phyloP scores from a whole-genome alignment of 2,113 vertebrate genomes.

The Equus przewalskii region DNA sequence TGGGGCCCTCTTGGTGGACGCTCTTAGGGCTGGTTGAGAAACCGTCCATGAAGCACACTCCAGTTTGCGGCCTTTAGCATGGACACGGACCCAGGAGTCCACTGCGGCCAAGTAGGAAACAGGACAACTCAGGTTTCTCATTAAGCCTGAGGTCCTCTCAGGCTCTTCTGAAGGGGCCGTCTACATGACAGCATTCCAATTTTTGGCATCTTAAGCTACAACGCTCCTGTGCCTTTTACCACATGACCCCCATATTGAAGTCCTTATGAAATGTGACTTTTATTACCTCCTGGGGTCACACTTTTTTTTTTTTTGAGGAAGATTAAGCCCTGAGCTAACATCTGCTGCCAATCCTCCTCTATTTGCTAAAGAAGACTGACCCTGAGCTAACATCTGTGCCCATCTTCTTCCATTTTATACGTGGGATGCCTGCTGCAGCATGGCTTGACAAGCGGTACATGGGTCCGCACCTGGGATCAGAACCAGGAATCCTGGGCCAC shows the following conservation, averaged over 20 bases:
- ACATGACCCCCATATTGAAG: rapidly evolving
- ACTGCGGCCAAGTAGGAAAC: background rate
- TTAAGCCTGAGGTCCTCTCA: rapidly evolving
- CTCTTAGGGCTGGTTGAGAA: background rate
- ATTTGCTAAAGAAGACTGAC: no score
- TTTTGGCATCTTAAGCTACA: rapidly evolving
- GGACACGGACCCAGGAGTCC: rapidly evolving
- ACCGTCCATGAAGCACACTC: rapidly evolving
- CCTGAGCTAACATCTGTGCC: no score
- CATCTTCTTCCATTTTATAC: no score
- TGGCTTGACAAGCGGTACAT: no score
- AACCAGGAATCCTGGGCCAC: no score
- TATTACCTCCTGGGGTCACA: background rate
- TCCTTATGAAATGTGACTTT: background rate
- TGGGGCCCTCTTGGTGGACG: background rate
- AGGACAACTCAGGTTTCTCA: rapidly evolving
- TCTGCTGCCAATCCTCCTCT: no score
- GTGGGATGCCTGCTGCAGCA: no score
- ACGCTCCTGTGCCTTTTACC: rapidly evolving
- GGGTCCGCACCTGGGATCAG: no score
- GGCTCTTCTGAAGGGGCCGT: rapidly evolving
- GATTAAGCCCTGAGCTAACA: no score
- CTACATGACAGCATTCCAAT: rapidly evolving
- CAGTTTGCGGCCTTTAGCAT: no score
- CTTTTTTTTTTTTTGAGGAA: background rate